Evolutionary conservation across 2,888 invertebrate genomes (phyloP).

Genomic region (Yponomeuta malinellus): DNA sequence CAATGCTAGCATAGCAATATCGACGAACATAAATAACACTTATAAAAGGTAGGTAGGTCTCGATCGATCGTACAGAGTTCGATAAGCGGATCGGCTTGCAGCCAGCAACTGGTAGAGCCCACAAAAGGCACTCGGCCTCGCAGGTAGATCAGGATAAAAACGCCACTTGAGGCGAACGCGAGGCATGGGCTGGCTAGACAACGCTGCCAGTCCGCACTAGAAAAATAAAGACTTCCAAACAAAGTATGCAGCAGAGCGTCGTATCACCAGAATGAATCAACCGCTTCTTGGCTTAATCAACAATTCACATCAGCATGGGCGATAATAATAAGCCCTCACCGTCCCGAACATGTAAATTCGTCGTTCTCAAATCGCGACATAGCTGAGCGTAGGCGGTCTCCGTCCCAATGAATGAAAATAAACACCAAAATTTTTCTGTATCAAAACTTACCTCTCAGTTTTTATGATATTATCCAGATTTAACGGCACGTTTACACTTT

Average conservation of each 20-base stretch:
- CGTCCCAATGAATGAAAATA: conserved; percentile 65
- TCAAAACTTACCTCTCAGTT: conserved; percentile 64
- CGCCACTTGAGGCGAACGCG: conserved; percentile 64
- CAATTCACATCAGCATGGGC: conserved; percentile 62
- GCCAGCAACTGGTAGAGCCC: conserved; percentile 29
- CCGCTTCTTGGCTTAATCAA: conserved; percentile 44
- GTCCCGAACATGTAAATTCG: conserved; percentile 72
- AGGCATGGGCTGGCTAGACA: conserved; percentile 62
- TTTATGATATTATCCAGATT: conserved; percentile 71
- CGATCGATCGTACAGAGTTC: conserved; percentile 7
- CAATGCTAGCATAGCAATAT: background rate
- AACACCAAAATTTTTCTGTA: conserved; percentile 38
- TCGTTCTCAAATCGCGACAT: conserved; percentile 71
- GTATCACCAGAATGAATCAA: conserved; percentile 39
- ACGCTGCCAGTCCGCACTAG: conserved; percentile 38
- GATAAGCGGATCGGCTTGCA: conserved; percentile 35
- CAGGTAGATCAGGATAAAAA: conserved; percentile 72
- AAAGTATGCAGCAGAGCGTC: conserved; percentile 27
- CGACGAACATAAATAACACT: background rate
- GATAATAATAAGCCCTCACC: conserved; percentile 66
- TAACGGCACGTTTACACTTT: conserved; percentile 44
- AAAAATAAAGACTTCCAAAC: conserved; percentile 29
- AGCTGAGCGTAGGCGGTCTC: conserved; percentile 63
- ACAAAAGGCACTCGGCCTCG: conserved; percentile 32
- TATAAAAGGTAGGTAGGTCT: background rate